Base-by-base conservation (phyloP, 2,888 invertebrate genomes). In the Patella pellucida region DNA sequence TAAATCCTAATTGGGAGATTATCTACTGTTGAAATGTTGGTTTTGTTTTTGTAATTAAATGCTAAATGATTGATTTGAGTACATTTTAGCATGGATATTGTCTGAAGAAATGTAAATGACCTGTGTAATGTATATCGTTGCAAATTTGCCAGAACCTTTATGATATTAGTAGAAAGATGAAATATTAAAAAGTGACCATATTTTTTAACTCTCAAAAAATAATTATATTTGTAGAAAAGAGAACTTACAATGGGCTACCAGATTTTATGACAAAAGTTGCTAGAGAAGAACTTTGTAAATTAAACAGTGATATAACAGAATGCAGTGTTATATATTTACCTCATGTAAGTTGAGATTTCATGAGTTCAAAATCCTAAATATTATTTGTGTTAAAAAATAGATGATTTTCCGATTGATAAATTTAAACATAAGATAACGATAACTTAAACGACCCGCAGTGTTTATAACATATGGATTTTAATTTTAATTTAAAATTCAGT, bases 221-320 rank as follows among this genome's bases (percentile, higher is more conserved):
- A 71, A 27, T 27, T 52, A n/a, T 12, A 62, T 41, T 80, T 86
- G 5, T 87, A 95, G 95, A 94, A 85, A 95, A 94, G 87, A 93
- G 94, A 81, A 93, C 93, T 9, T 94, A 94, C 91, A 93, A 93
- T 74, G 93, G 94, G 19, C 93, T 97, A 52, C 94, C 95, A 67
- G 93, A 94, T 70, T 92, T 95, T 71, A 93, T 96, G 92, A 94
- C 94, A 0, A 93, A 93, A 75, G 94, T 95, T 27, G 95, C 95
- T 0, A 92, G 93, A 79, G 93, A 94, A 80, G 95, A 96, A 83
- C 91, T 95, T 81, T 91, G 93, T 67, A 92, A 94, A 51, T 92
- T 96, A 52, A 94, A 95, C 0, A 81, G 85, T 51, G 85, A 86
- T 62, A 86, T 91, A 69, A 79, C 81, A n/a, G 86, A 89, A 62